phyloP scores from a whole-genome alignment of 2,797 vertebrate species.

The Pantherophis vulpinus region DNA sequence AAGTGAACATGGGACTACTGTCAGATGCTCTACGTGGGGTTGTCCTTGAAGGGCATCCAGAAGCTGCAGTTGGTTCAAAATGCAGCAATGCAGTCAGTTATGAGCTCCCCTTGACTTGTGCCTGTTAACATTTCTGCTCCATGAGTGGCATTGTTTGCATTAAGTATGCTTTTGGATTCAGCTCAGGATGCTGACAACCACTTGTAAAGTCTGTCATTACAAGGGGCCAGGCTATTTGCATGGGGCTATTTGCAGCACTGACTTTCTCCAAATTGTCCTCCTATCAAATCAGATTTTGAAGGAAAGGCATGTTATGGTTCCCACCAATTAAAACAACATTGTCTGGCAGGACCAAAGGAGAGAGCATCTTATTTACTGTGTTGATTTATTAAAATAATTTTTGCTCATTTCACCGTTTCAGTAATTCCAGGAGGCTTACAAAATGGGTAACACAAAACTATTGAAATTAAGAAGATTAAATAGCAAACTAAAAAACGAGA shows the following conservation, averaged over 20 bases:
- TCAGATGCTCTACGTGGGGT: neutral
- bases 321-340: neutral
- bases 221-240: neutral
- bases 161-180: neutral
- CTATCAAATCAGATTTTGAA: neutral
- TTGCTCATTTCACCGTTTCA: neutral
- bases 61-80: neutral
- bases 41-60: neutral
- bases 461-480: neutral
- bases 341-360: neutral
- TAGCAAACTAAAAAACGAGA: neutral
- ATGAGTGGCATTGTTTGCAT: neutral
- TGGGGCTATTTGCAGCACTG: neutral
- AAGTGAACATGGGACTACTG: conserved; percentile 16
- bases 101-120: neutral
- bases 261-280: neutral
- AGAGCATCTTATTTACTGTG: neutral
- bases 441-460: neutral
- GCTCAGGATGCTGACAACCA: neutral
- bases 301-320: neutral
- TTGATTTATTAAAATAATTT: neutral
- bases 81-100: neutral
- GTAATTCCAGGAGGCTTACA: neutral
- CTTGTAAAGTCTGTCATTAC: neutral
- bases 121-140: neutral